These are phyloP conservation scores for Chrysomallon squamiferum DNA, from an alignment of 1,140 invertebrate genomes.

Conservation along the genomic window DNA sequence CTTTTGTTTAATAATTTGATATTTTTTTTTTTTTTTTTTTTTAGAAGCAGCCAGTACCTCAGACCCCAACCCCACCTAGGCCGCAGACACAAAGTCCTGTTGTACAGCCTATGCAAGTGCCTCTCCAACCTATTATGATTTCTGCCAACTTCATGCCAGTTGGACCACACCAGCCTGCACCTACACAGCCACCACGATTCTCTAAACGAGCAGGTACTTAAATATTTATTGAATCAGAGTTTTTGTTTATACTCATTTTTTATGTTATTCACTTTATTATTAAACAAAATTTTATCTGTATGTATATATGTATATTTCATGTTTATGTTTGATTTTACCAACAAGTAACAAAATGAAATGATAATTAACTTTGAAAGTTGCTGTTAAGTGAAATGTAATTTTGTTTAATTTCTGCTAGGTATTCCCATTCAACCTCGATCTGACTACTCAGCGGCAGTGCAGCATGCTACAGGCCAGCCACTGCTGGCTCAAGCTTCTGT, in stretches of 20 bases:
- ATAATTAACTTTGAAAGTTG: too few relatives aligned
- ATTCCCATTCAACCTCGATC: neutral
- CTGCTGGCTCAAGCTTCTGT: neutral
- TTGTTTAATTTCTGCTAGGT: neutral
- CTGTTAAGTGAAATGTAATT: too few relatives aligned
- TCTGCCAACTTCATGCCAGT: neutral
- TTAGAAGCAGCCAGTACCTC: slow-evolving; percentile 3
- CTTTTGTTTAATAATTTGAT: too few relatives aligned
- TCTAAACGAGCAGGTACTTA: too few relatives aligned
- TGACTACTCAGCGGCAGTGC: slow-evolving; percentile 1
- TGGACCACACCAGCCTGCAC: neutral
- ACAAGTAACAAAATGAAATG: too few relatives aligned
- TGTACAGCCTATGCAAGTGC: neutral
- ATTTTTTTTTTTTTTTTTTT: too few relatives aligned
- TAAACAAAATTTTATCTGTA: too few relatives aligned
- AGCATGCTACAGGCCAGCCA: slow-evolving; percentile 10
- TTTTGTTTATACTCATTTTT: too few relatives aligned
- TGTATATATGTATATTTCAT: too few relatives aligned
- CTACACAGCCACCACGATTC: neutral
- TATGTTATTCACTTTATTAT: too few relatives aligned
- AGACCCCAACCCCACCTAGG: slow-evolving; percentile 7
- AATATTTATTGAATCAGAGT: too few relatives aligned
- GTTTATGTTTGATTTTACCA: too few relatives aligned
- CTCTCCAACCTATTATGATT: neutral
- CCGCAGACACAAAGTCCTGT: slow-evolving; percentile 11